Evolutionary conservation across 2,888 invertebrate genomes (phyloP), one percentile per base, ranked within the genome.

Genomic region (Catocala nupta): DNA sequence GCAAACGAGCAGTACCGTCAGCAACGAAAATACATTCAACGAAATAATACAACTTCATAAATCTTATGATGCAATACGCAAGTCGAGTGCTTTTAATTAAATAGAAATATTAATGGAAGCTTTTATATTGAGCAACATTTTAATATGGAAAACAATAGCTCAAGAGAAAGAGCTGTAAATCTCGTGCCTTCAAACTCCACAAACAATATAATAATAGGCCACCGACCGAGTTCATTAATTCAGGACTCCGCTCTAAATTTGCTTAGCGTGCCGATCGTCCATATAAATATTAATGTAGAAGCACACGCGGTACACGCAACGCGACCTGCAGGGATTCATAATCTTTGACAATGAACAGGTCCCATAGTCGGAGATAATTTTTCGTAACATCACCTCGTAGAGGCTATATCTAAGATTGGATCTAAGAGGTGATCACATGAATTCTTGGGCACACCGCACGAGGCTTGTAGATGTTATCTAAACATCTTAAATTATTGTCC

Each of bases 401-500:
- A 81, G 76, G 77, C 83, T 84, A 86, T 92, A 92, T 92, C 92
- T 90, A 80, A 90, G 89, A 92, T 92, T 90, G 91, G 89, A 93
- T 92, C 93, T 90, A 79, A 71, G 75, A 81, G 87, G 88, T 91
- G 92, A 93, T 90, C 93, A 90, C 92, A 91, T 92, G 93, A 91
- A 92, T 92, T 90, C 92, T 86, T 90, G 86, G 83, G 90, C 91
- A 90, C 90, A 89, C 88, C 89, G 89, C 86, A 83, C 87, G 81
- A 82, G 76, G 76, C 93, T 89, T 93, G 93, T 93, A 92, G 93
- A 93, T 93, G 81, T 76, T 92, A 93, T 93, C 93, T 89, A 85
- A 89, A 91, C 91, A 90, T 91, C 91, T 93, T 93, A 93, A 93
- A 91, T 93, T 93, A 93, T 93, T 91, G 90, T 91, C 91, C 84